A percentile compares a stretch with the other conserved stretches of the same genome.
These are phyloP conservation scores for Agrotis exclamationis DNA, from an alignment of 2,888 invertebrate genomes.

Conservation along the genomic window DNA sequence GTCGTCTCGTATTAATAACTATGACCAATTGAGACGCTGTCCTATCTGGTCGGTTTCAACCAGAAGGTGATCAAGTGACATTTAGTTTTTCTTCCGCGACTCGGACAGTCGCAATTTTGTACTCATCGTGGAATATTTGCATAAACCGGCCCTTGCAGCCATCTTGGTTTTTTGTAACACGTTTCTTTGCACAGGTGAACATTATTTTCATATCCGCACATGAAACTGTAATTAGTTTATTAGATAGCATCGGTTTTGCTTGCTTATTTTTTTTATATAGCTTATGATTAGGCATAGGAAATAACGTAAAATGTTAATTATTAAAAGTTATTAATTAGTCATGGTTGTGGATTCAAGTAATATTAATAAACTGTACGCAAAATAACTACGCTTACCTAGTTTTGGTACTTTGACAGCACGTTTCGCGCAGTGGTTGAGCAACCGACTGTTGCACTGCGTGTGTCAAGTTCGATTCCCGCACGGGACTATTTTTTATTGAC, in stretches of 20 bases:
- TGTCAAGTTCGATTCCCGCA: no score
- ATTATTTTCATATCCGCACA: conserved; percentile 37
- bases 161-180: conserved; percentile 68
- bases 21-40: conserved; percentile 42
- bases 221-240: conserved; percentile 8
- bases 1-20: conserved; percentile 21
- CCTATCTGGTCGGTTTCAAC: conserved; percentile 48
- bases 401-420: no score
- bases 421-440: no score
- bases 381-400: no score
- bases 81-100: conserved; percentile 82
- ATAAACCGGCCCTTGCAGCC: conserved; percentile 79
- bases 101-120: conserved; percentile 64
- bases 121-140: conserved; percentile 68
- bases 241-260: conserved; percentile 3
- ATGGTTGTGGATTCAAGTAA: no score
- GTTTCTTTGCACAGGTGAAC: conserved; percentile 53
- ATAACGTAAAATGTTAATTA: conserved; percentile 30
- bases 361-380: no score
- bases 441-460: no score
- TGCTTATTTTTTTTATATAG: conserved; percentile 1
- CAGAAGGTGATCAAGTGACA: conserved; percentile 88
- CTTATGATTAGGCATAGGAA: conserved; percentile 11
- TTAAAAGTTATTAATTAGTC: conserved; percentile 18
- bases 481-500: no score